Base-by-base conservation (phyloP, 2,113 vertebrate species). In the Anas platyrhynchos region DNA sequence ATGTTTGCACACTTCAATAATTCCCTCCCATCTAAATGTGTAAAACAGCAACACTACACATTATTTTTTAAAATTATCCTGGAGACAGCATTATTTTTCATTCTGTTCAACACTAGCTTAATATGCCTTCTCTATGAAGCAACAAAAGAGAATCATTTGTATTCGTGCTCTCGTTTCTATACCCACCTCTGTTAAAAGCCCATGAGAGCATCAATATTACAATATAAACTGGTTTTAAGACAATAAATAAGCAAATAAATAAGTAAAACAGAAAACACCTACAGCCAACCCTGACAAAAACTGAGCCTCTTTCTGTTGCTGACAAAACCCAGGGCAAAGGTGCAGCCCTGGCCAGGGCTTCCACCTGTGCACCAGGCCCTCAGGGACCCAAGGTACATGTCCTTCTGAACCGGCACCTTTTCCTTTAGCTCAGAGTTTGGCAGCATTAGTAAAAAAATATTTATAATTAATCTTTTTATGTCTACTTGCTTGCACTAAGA, bases 301-400 rank as follows among this genome's bases (percentile, higher is more conserved):
- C 6, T 16, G 32, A 88, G 50, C 7, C 0, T 1, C 38, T 36
- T 78, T 68, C 22, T 62, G 7, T 14, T 62, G 25, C 36, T 34
- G 38, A 44, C 26, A 74, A 4, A 17, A 66, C 41, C 26, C 11
- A 2, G 1, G 91, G 43, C 59, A 91, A 61, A 89, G 56, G 48
- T 63, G 27, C 50, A 88, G 58, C 11, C 36, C 13, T 4, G 7
- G 8, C n/a, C n/a, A 66, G 41, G 17, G 16, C n/a, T 61, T 15
- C 56, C 36, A 36, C 73, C 43, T 22, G 8, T 15, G 38, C 54
- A 50, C 25, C 44, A 62, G 29, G 54, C 29, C 52, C 29, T 20
- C 8, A 58, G 41, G 34, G 34, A 67, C 21, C 6, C 0, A 0
- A 74, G 46, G 23, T 16, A 1, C 1, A 3, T 9, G 22, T 44